These are phyloP conservation scores for Syrphus vitripennis DNA, from an alignment of 2,888 invertebrate genomes.

Conservation along the genomic window DNA sequence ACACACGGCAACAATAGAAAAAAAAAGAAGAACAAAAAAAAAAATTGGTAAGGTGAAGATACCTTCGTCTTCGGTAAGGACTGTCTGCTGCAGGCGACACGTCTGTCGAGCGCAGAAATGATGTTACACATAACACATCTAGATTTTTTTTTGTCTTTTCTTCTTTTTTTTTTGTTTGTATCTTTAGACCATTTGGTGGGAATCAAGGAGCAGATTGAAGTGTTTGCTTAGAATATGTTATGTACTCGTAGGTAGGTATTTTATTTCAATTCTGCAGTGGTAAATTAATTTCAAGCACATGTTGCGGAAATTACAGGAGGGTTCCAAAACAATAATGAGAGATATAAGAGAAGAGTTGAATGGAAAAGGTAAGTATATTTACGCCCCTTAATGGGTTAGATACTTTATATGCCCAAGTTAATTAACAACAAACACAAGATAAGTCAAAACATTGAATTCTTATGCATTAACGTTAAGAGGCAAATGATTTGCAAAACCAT, in stretches of 20 bases:
- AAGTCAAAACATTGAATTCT: slow-evolving; percentile 31
- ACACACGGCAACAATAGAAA: slow-evolving; percentile 26
- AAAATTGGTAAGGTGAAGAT: slow-evolving; percentile 17
- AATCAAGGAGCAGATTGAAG: slow-evolving; percentile 62
- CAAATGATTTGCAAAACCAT: slow-evolving; percentile 21
- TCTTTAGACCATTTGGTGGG: slow-evolving; percentile 48
- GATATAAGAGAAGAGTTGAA: neutral
- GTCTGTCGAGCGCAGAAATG: slow-evolving; percentile 23
- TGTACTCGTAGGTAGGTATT: neutral
- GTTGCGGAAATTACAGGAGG: slow-evolving; percentile 60
- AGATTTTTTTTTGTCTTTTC: neutral
- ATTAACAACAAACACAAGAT: slow-evolving; percentile 43
- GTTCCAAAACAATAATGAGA: slow-evolving; percentile 4
- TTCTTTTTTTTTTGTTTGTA: neutral
- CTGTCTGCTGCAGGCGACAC: slow-evolving; percentile 51
- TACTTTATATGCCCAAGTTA: slow-evolving; percentile 32
- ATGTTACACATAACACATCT: slow-evolving; percentile 19
- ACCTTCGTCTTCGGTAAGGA: neutral
- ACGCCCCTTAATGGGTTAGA: slow-evolving; percentile 18
- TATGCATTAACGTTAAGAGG: neutral
- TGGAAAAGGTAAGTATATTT: slow-evolving; percentile 12
- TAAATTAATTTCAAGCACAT: slow-evolving; percentile 66
- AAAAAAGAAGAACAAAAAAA: slow-evolving; percentile 26
- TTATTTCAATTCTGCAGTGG: slow-evolving; percentile 37
- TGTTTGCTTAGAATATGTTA: slow-evolving; percentile 33